Evolutionary conservation across 1,140 invertebrate genomes (phyloP).

Genomic region (Aphis craccivora): DNA sequence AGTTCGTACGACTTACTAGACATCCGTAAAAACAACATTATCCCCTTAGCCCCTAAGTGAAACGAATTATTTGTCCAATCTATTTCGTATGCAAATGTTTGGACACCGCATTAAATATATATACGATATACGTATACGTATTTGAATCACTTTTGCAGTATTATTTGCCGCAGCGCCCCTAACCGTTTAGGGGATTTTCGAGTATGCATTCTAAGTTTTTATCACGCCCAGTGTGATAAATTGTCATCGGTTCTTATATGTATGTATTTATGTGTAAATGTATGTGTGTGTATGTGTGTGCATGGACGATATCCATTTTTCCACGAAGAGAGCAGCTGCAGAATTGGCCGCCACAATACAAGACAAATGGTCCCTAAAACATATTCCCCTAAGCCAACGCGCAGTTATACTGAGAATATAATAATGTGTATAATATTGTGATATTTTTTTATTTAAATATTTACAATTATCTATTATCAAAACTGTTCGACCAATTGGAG

Average conservation of each 20-base stretch:
- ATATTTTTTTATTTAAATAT: constrained; percentile 48
- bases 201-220: constrained; percentile 44
- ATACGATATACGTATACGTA: neutral
- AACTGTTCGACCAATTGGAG: neutral
- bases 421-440: constrained; percentile 46
- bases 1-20: neutral
- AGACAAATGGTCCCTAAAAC: constrained; percentile 53
- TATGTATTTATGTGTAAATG: too few species aligned
- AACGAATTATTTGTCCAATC: constrained; percentile 39
- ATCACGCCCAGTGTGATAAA: constrained; percentile 55
- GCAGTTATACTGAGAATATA: neutral
- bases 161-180: neutral
- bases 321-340: constrained; percentile 56
- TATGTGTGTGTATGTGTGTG: neutral
- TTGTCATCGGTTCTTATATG: constrained; percentile 37
- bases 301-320: constrained; percentile 52
- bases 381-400: constrained; percentile 40
- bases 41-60: neutral
- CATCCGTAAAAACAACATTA: constrained; percentile 5
- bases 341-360: constrained; percentile 52
- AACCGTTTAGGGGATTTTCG: constrained; percentile 40
- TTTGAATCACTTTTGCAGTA: constrained; percentile 45
- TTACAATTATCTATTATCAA: constrained; percentile 34
- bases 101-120: constrained; percentile 41
- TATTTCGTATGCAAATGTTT: constrained; percentile 46